phyloP scores from a whole-genome alignment of 2,888 invertebrate species.

The Cryptus armator region DNA sequence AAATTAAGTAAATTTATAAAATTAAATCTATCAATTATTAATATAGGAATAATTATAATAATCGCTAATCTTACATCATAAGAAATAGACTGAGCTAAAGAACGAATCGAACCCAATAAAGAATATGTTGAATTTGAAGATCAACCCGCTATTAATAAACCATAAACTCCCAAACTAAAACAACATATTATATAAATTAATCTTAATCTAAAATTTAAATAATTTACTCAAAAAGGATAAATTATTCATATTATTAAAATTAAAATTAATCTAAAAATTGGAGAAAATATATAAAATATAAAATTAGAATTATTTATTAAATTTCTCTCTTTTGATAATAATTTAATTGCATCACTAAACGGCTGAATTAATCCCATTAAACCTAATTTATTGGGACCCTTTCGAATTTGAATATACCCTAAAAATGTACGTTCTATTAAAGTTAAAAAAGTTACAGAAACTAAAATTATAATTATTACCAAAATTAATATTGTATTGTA shows the following conservation, averaged over 20 bases:
- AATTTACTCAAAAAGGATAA: slow-evolving; percentile 87
- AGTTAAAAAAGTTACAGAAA: too few relatives aligned
- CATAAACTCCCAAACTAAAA: slow-evolving; percentile 89
- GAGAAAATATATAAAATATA: too few relatives aligned
- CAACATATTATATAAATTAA: slow-evolving; percentile 89
- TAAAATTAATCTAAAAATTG: too few relatives aligned
- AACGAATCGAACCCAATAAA: slow-evolving; percentile 89
- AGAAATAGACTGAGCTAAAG: slow-evolving; percentile 91
- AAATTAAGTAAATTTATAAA: slow-evolving; percentile 85
- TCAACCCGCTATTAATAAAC: slow-evolving; percentile 88
- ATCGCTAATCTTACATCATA: slow-evolving; percentile 91
- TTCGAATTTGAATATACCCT: too few relatives aligned
- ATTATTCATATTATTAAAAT: slow-evolving; percentile 87
- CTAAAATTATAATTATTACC: too few relatives aligned
- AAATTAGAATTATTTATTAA: too few relatives aligned
- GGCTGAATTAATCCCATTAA: too few relatives aligned
- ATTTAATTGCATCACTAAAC: too few relatives aligned
- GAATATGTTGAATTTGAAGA: slow-evolving; percentile 91
- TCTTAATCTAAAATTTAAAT: slow-evolving; percentile 87
- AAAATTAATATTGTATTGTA: too few relatives aligned
- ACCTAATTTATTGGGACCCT: too few relatives aligned
- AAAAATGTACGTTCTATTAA: too few relatives aligned
- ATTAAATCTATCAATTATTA: slow-evolving; percentile 87
- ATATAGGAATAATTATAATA: slow-evolving; percentile 87
- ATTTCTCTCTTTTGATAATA: too few relatives aligned